A percentile compares a stretch with the other conserved stretches of the same genome.
Evolutionary conservation across 2,888 invertebrate genomes (phyloP).

Genomic region (Drosophila monieri): DNA sequence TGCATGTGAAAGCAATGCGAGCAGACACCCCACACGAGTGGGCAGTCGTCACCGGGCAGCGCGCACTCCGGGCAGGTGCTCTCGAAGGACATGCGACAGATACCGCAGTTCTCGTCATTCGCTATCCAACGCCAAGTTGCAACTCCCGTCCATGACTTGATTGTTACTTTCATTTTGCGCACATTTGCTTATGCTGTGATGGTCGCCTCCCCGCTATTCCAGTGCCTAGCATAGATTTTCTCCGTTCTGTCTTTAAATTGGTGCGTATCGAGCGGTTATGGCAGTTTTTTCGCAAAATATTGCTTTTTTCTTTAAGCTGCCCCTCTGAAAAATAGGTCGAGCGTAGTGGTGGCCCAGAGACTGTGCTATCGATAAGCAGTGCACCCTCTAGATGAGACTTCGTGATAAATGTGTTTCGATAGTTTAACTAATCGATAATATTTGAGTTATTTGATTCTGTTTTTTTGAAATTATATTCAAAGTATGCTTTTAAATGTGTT

Average conservation of each 20-base stretch:
- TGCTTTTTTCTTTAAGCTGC: slow-evolving; percentile 61
- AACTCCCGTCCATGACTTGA: slow-evolving; percentile 92
- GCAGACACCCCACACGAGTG: slow-evolving; percentile 98
- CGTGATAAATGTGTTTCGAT: neutral
- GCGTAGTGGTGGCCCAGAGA: slow-evolving; percentile 30
- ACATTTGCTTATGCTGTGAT: slow-evolving; percentile 59
- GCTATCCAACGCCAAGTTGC: slow-evolving; percentile 99
- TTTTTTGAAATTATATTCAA: neutral
- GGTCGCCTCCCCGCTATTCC: slow-evolving; percentile 11
- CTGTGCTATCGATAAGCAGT: slow-evolving; percentile 11
- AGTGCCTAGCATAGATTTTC: slow-evolving; percentile 17
- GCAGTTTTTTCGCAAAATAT: slow-evolving; percentile 60
- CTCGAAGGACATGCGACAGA: slow-evolving; percentile 99
- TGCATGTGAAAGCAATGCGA: slow-evolving; percentile 99
- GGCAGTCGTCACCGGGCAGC: slow-evolving; percentile 98
- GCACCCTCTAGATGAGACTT: neutral
- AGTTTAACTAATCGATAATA: neutral
- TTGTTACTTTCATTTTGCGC: slow-evolving; percentile 83
- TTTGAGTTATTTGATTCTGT: neutral
- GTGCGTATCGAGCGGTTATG: slow-evolving; percentile 10
- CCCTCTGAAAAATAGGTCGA: slow-evolving; percentile 69
- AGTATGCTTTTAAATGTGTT: neutral
- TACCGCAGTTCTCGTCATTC: slow-evolving; percentile 99
- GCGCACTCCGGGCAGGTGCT: slow-evolving; percentile 99
- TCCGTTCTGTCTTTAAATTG: neutral